A percentile compares a stretch with the other conserved stretches of the same genome.
Evolutionary conservation across 2,797 vertebrate genomes (phyloP).

Genomic region (Anas capensis): DNA sequence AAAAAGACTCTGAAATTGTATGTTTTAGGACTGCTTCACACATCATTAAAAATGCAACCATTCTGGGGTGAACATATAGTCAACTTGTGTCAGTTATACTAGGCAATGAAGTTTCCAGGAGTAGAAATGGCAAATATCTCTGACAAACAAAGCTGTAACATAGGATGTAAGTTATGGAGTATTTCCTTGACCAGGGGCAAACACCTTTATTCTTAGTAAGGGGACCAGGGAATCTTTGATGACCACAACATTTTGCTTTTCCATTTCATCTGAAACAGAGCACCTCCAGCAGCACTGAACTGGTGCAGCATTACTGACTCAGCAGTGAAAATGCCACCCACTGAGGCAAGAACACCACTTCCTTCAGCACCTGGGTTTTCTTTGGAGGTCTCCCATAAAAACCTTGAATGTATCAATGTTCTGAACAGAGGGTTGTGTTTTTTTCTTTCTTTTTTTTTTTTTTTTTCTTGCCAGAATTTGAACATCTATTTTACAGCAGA

Average conservation of each 20-base stretch:
- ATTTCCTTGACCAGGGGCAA: slow-evolving; percentile 19
- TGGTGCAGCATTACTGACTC: slow-evolving; percentile 57
- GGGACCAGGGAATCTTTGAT: slow-evolving; percentile 13
- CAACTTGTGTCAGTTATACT: neutral
- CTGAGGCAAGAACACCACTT: slow-evolving; percentile 40
- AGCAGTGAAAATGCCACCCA: slow-evolving; percentile 75
- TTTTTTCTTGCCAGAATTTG: neutral
- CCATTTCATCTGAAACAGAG: slow-evolving; percentile 60
- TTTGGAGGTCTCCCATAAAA: slow-evolving; percentile 60
- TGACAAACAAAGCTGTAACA: neutral
- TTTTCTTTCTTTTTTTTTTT: neutral
- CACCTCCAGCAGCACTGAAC: slow-evolving; percentile 42
- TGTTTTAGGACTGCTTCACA: neutral
- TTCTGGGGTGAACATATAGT: neutral
- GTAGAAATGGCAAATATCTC: neutral
- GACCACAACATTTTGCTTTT: slow-evolving; percentile 65
- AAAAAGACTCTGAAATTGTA: neutral
- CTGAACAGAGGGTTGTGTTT: neutral
- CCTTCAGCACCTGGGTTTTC: slow-evolving; percentile 52
- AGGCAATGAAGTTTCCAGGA: neutral
- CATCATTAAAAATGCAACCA: neutral
- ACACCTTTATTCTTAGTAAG: neutral
- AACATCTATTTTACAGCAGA: neutral
- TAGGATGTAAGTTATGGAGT: neutral
- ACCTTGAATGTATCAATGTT: neutral